Base-by-base conservation (phyloP, 2,113 vertebrate genomes). In the Engraulis encrasicolus region DNA sequence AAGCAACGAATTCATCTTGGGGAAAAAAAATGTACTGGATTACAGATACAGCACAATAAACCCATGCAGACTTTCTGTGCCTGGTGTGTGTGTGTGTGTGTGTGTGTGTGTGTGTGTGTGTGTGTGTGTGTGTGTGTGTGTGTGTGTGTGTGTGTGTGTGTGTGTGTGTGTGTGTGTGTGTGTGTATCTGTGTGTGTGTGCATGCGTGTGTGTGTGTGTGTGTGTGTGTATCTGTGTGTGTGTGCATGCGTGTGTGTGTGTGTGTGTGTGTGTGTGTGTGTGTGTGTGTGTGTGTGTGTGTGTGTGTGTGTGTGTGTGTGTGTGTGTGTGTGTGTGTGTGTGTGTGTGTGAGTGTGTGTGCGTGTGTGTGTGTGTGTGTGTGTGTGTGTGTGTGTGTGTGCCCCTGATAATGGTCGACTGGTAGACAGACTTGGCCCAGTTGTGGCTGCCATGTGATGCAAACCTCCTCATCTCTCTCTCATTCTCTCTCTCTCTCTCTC, bases 341-440 rank as follows among this genome's bases (percentile, higher is more conserved):
- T 80, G 80, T 82, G 88, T 86, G 80, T 85, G 83, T 78, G 78
- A 54, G 38, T 58, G 48, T 61, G 80, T 84, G 82, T 84, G 50
- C 84, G 82, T 79, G 45, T 45, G 40, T 38, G 84, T 78, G 58
- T 82, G 74, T 66, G n/a, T 66, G 58, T 27, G 58, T 66, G n/a
- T 66, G 58, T 1, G 9, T 0, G 3, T 20, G 6, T 54, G 17
- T 20, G 19, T 3, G 40, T 45, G 9, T 45, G 40, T 45, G 40
- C 40, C 40, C 9, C 40, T 45, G 40, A 45, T 45, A 45, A 9
- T 45, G 9, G 40, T 9, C 9, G 40, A 45, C 40, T 45, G 40
- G 3, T 45, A 5, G 40, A 9, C 9, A 9, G 40, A 45, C 9
- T 45, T 45, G 40, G 40, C 40, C 40, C 40, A 45, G 40, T 45